A percentile compares a stretch with the other conserved stretches of the same genome.
Conservation (phyloP, 2,888 invertebrate genomes). For the Caenorhabditis sinica region DNA sequence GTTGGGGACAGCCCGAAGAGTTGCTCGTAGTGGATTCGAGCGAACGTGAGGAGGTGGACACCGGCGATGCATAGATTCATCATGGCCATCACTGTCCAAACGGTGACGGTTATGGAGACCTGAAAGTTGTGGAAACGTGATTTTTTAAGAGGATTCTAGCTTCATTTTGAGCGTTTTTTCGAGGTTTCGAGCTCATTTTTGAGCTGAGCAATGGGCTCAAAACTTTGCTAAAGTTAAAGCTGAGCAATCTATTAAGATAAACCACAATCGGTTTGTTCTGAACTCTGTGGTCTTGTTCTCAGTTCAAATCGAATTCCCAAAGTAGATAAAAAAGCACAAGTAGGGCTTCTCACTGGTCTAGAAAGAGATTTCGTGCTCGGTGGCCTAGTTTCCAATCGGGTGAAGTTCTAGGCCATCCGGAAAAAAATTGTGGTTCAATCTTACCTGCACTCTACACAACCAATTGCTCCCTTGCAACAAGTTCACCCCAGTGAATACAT, state of each 20-base stretch:
- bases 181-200: neutral
- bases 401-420: neutral
- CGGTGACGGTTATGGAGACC: constrained; percentile 81
- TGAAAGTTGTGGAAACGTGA: constrained; percentile 68
- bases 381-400: neutral
- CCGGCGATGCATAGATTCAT: constrained; percentile 84
- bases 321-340: no score
- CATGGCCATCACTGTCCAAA: constrained; percentile 82
- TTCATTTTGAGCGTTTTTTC: neutral
- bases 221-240: neutral
- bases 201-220: neutral
- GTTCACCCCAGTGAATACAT: constrained; percentile 78
- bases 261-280: no score
- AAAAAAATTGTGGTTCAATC: no score
- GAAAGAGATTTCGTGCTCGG: no score
- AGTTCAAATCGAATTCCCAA: no score
- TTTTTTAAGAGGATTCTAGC: neutral
- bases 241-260: no score
- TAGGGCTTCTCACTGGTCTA: no score
- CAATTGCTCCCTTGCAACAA: constrained; percentile 76
- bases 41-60: constrained; percentile 83
- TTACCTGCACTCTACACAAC: constrained; percentile 81
- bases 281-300: no score
- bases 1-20: constrained; percentile 82
- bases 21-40: constrained; percentile 84